These are phyloP conservation scores for Drosophila yakuba DNA, from an alignment of 1,140 invertebrate species.

Conservation along the genomic window DNA sequence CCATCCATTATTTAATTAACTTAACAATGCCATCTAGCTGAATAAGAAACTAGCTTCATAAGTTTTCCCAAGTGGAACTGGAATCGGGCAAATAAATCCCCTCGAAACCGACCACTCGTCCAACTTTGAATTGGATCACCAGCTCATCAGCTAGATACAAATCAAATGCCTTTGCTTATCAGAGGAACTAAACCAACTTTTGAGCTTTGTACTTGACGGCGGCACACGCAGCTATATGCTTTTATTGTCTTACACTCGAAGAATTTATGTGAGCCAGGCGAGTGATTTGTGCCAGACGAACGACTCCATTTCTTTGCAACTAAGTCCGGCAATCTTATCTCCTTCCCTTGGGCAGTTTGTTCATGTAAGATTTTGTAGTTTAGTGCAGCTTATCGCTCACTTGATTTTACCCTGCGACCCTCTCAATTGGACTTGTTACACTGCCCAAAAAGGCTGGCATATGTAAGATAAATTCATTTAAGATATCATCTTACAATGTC, in stretches of 20 bases:
- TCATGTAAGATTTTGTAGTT: constrained; percentile 61
- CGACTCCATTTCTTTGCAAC: constrained; percentile 17
- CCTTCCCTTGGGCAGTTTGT: constrained; percentile 18
- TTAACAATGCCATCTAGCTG: not conserved
- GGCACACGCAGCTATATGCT: constrained; percentile 25
- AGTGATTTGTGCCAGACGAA: constrained; percentile 34
- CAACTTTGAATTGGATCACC: constrained; percentile 21
- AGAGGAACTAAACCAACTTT: constrained; percentile 36
- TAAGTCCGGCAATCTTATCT: constrained; percentile 60
- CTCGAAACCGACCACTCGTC: constrained; percentile 2
- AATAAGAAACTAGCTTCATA: not conserved
- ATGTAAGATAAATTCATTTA: too few species aligned
- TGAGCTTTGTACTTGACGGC: constrained; percentile 36
- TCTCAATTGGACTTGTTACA: constrained; percentile 1
- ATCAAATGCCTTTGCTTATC: constrained; percentile 36
- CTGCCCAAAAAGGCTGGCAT: not conserved
- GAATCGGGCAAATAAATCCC: constrained; percentile 12
- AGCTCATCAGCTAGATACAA: constrained; percentile 33
- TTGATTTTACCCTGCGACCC: not conserved
- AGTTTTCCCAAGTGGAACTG: constrained; percentile 1
- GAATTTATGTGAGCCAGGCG: constrained; percentile 30
- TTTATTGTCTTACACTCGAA: constrained; percentile 34
- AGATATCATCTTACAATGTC: too few species aligned
- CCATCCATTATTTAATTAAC: constrained; percentile 3
- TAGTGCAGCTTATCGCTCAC: constrained; percentile 35